A percentile compares a stretch with the other conserved stretches of the same genome.
Conservation (phyloP, 2,888 invertebrate species). For the Drepana falcataria region DNA sequence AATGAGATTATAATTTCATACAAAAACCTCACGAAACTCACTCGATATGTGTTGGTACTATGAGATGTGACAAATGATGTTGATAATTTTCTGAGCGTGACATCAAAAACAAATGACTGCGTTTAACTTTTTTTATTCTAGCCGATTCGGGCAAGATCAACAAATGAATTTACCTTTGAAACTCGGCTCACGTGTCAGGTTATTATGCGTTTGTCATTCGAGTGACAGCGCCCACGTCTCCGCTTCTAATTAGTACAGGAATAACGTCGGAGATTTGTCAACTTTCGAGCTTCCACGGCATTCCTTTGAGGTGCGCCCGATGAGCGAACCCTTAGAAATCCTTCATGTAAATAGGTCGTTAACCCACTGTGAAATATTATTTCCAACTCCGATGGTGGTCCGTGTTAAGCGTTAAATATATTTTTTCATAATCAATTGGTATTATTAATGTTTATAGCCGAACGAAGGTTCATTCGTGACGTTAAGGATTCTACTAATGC, state of each 20-base stretch:
- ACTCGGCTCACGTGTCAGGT: conserved; percentile 28
- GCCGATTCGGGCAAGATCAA: conserved; percentile 25
- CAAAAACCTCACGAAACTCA: not conserved
- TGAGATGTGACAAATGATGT: conserved; percentile 1
- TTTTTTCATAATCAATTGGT: conserved; percentile 9
- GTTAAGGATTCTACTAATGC: too few relatives aligned
- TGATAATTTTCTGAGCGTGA: conserved; percentile 25
- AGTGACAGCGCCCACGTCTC: conserved; percentile 55
- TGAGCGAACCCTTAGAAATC: conserved; percentile 38
- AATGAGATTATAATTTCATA: too few relatives aligned
- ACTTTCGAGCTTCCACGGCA: conserved; percentile 69
- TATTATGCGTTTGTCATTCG: conserved; percentile 49
- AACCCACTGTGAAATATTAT: conserved; percentile 64
- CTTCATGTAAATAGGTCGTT: conserved; percentile 64
- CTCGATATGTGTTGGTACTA: conserved; percentile 12
- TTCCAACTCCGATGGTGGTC: conserved; percentile 57
- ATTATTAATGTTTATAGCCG: not conserved
- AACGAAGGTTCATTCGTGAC: too few relatives aligned
- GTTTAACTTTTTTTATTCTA: conserved; percentile 24
- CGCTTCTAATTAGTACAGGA: conserved; percentile 75
- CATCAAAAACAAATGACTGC: conserved; percentile 26
- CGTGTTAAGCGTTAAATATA: conserved; percentile 24
- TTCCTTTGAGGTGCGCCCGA: conserved; percentile 60
- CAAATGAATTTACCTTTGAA: conserved; percentile 46
- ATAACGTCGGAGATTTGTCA: conserved; percentile 74